Evolutionary conservation across 2,888 invertebrate genomes (phyloP), one percentile per base, ranked within the genome.

Genomic region (Apodemia mormo): DNA sequence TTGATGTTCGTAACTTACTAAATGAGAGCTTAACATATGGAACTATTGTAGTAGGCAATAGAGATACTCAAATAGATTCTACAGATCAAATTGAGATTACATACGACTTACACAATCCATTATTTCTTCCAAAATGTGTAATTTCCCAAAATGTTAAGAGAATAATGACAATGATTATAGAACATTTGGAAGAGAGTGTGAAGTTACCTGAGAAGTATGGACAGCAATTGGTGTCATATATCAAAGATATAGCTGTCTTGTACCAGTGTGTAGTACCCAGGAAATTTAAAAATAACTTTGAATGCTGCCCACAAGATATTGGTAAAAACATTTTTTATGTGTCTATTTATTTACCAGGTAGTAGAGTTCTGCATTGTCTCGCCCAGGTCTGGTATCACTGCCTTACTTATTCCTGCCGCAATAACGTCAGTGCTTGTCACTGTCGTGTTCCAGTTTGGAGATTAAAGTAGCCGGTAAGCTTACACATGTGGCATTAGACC

Each of bases 231-330:
- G 85, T 92, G 10, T 70, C 78, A 7, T 90, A 90, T 56, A 81
- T 93, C 8, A 90, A 85, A 74, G 90, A 92, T 77, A 86, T 93
- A 61, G 90, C 90, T 37, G 84, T 90, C 10, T 84, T 93, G 87
- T 94, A 93, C 71, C 92, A 92, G 76, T 84, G 86, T 71, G 75
- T 93, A 40, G 88, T 93, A 7, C 90, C 93, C 0, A 87, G 87
- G 76, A 90, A 88, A 72, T 92, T 90, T 74, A 89, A 88, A 78
- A 79, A 87, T 4, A 91, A 88, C 76, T 80, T 94, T 67, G 88
- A 91, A 71, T 86, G 82, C 70, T 89, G 91, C 73, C 88, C 93
- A 29, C 79, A 89, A 66, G 93, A 93, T 79, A 92, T 93, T 79
- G 94, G 94, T 93, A 78, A 84, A 82, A 73, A 71, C 54, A 45